Base-by-base conservation (phyloP, 2,888 invertebrate genomes). In the Spialia ferax region DNA sequence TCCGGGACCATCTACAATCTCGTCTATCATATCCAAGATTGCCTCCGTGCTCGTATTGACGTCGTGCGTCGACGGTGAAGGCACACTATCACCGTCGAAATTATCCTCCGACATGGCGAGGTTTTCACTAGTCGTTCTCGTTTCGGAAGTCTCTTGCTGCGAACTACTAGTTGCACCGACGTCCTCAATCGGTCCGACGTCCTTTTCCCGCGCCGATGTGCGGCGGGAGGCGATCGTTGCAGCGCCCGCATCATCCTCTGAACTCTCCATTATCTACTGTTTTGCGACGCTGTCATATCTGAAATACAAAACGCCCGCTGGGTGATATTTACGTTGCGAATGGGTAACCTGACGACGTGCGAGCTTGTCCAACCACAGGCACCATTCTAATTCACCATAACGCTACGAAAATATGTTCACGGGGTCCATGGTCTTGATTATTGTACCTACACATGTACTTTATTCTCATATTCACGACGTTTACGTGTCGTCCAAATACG, bases 331-430 rank as follows among this genome's bases (percentile, higher is more conserved):
- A 92, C 88, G 91, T 91, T 90, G 89, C 84, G 86, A 89, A 88
- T 81, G 83, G 85, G 90, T 90, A 91, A 92, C 89, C 92, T 91
- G 92, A 89, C 91, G 93, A 93, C 91, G 89, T 93, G 91, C 87
- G 82, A 90, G 91, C 91, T 87, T 91, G 93, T 91, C 90, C 89
- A 93, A 87, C 88, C 89, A 90, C 89, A 90, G 91, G 89, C 92
- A 92, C 92, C 93, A 92, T 93, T 93, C 93, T 92, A 93, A 92
- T 93, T 92, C 93, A 93, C 93, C 92, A 93, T 91, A 93, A 92
- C 91, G 92, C 88, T 89, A 93, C 86, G 82, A 86, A 86, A 88
- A 86, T 87, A 86, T 83, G 83, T 89, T 91, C 90, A 90, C 91
- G 84, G 87, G 84, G 86, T 91, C 87, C 90, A 90, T 90, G 88